These are phyloP conservation scores for Myotis pilosus DNA, from an alignment of 2,797 vertebrate species.

Conservation along the genomic window DNA sequence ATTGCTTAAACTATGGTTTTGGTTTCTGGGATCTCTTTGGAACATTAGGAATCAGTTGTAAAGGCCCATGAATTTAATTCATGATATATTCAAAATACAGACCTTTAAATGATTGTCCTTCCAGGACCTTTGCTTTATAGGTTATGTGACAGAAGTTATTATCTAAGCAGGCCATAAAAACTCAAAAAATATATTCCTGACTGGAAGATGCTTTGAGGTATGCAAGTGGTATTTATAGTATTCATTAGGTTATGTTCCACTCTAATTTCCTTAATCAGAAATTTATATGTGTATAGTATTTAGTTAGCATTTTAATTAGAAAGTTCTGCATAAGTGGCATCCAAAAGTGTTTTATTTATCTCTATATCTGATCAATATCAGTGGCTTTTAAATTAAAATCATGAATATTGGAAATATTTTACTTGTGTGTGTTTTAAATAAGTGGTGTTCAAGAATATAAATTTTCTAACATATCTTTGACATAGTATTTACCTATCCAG, in stretches of 20 bases:
- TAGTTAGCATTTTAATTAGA: neutral
- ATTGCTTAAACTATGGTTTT: neutral
- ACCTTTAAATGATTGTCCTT: neutral
- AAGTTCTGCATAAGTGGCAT: neutral
- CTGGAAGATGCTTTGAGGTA: neutral
- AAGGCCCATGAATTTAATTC: neutral
- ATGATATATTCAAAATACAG: neutral
- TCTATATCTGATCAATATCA: neutral
- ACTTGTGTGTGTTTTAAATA: neutral
- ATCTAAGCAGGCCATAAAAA: neutral
- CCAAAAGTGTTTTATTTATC: neutral
- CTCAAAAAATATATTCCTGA: neutral
- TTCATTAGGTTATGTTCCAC: neutral
- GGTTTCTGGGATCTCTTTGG: neutral
- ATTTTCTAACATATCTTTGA: neutral
- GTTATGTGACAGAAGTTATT: neutral
- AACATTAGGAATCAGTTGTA: neutral
- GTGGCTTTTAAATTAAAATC: neutral
- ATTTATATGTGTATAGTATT: neutral
- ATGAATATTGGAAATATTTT: neutral
- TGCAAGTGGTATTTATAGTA: neutral
- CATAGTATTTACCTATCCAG: neutral
- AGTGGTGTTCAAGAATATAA: neutral
- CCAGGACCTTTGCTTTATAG: neutral
- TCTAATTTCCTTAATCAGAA: neutral